These are phyloP conservation scores for Virgularia gustaviana DNA, from an alignment of 92 coral and sea anemone species.

Conservation along the genomic window DNA sequence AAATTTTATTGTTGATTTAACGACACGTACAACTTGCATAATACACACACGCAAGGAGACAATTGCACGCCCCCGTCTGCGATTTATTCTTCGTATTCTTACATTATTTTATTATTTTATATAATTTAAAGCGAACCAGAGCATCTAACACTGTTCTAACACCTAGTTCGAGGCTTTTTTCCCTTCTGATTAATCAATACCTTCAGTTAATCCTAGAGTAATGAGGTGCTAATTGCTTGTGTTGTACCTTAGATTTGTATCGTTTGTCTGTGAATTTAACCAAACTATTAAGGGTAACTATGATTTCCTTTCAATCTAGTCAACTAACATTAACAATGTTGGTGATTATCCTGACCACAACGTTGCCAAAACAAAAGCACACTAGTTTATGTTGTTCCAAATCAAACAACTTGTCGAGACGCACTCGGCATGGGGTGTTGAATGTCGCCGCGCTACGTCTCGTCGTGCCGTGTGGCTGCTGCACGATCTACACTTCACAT, in stretches of 20 bases:
- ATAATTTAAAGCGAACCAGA: too few species aligned
- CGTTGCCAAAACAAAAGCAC: constrained; percentile 10
- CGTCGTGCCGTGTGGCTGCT: too few species aligned
- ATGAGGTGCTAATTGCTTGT: constrained; percentile 39
- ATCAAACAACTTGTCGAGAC: constrained; percentile 14
- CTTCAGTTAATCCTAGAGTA: constrained; percentile 9
- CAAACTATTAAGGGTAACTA: constrained; percentile 25
- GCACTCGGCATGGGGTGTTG: neutral
- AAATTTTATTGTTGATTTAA: too few species aligned
- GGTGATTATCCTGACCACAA: neutral
- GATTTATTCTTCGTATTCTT: too few species aligned
- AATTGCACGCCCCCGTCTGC: too few species aligned
- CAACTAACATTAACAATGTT: neutral
- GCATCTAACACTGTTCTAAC: too few species aligned
- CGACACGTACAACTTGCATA: too few species aligned
- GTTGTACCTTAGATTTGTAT: constrained; percentile 26
- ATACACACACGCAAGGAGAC: too few species aligned
- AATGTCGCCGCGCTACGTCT: neutral
- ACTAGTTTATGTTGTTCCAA: too few species aligned
- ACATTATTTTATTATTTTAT: too few species aligned
- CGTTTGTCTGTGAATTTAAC: constrained; percentile 21
- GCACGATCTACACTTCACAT: constrained; percentile 12
- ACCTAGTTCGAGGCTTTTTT: constrained; percentile 5
- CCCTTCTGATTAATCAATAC: constrained; percentile 32
- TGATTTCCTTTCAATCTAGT: neutral